Base-by-base conservation (phyloP, 1,140 invertebrate species). In the Acromyrmex charruanus region DNA sequence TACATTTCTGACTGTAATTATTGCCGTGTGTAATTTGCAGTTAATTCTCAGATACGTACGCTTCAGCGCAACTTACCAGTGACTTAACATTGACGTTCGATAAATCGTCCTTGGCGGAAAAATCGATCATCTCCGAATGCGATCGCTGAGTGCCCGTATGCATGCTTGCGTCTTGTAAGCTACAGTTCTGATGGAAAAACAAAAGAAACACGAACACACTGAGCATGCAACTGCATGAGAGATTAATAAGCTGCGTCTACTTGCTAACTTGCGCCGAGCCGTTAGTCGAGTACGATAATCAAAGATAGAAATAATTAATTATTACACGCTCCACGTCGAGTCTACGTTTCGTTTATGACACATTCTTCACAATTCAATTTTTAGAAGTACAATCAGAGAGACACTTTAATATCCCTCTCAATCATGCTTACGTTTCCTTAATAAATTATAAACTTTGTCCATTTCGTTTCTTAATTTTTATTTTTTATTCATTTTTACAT, bases 61-160 rank as follows among this genome's bases (percentile, higher is more conserved):
- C 51, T 74, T 80, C 49, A n/a, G 21, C 72, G 87, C 65, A 77
- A 95, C 95, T 95, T 95, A 96, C 95, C 94, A 95, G 85, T 25
- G 94, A 94, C 84, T 95, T 95, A 81, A 96, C 96, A 92, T 96
- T 96, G 92, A 96, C 96, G 91, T 96, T 96, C 88, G 96, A 96
- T 92, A 96, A 94, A 93, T 96, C 95, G 89, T 96, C 94, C 88
- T 95, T 95, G 88, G 93, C 86, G 53, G 94, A 93, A 91, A 94
- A 92, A 90, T 95, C 94, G 89, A 94, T 94, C 91, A 89, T 91
- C 88, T 95, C 93, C 90, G 92, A 88, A 81, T 94, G 92, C 79
- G 89, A 85, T 86, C 91, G 93, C 86, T 93, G 93, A 68, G 91
- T 88, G 63, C 77, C 90, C 58, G 92, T 93, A 80, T 93, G 93